These are phyloP conservation scores for Aurelia sp. DNA, from an alignment of 30 jellyfish, hydroid and myxozoan species.

Conservation along the genomic window DNA sequence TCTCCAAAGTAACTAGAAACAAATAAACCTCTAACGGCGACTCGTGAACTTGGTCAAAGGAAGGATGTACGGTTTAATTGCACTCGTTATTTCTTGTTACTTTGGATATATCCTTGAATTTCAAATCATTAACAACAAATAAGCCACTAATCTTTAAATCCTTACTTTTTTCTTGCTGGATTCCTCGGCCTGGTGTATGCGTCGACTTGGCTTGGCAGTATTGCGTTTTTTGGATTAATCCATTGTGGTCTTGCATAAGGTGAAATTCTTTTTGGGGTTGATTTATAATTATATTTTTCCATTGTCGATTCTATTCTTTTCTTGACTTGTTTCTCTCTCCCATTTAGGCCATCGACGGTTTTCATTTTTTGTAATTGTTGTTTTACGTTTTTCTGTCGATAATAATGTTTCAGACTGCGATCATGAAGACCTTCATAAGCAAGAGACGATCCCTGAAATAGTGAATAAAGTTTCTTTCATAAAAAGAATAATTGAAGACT, in stretches of 20 bases:
- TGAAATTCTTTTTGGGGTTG: constrained; percentile 28
- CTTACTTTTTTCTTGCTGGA: constrained; percentile 6
- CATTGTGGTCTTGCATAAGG: constrained; percentile 51
- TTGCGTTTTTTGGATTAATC: constrained; percentile 28
- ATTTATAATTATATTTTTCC: constrained; percentile 32
- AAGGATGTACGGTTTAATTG: too few relatives aligned
- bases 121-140: too few relatives aligned
- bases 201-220: constrained; percentile 17
- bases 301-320: constrained; percentile 57
- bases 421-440: constrained; percentile 80
- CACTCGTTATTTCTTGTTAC: too few relatives aligned
- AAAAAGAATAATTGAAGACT: too few relatives aligned
- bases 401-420: constrained; percentile 69
- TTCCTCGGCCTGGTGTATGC: constrained; percentile 11
- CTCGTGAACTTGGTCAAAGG: too few relatives aligned
- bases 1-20: too few relatives aligned
- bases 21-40: too few relatives aligned
- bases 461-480: too few relatives aligned
- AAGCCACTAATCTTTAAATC: too few relatives aligned
- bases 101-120: too few relatives aligned
- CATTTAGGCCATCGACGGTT: constrained; percentile 37
- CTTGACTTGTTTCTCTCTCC: constrained; percentile 65
- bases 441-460: constrained; percentile 62
- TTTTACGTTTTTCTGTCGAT: constrained; percentile 46
- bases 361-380: constrained; percentile 68